Evolutionary conservation across 2,113 vertebrate species (phyloP).

Genomic region (Calonectris borealis): DNA sequence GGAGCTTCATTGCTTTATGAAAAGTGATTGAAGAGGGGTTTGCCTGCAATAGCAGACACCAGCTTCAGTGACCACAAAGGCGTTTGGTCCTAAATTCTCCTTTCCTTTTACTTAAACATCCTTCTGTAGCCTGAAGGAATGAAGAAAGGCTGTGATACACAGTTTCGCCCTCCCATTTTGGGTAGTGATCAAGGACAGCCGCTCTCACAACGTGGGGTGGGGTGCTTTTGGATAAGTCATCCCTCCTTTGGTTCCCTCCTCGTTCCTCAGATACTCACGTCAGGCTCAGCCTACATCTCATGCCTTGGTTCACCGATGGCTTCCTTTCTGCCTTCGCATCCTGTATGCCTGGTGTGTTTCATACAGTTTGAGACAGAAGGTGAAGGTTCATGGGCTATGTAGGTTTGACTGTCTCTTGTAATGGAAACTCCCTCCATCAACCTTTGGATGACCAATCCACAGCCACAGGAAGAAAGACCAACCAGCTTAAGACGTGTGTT

Average conservation of each 20-base stretch:
- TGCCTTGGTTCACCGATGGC: neutral
- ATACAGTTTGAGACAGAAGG: neutral
- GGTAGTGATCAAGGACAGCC: neutral
- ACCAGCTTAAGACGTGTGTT: neutral
- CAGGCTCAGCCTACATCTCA: neutral
- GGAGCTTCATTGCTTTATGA: neutral
- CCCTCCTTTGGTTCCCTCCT: neutral
- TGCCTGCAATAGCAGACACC: neutral
- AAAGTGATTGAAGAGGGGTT: neutral
- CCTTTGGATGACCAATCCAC: neutral
- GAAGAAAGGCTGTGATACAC: neutral
- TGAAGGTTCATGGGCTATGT: neutral
- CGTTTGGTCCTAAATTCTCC: neutral
- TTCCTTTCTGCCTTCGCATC: neutral
- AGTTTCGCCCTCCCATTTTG: neutral
- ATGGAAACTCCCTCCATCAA: neutral
- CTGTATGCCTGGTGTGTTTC: neutral
- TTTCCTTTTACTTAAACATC: neutral
- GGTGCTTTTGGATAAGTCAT: neutral
- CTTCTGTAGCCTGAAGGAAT: neutral
- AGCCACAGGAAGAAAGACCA: neutral
- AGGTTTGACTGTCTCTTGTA: neutral
- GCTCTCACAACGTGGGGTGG: neutral
- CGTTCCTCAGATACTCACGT: rapidly evolving
- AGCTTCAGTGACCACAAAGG: neutral